A percentile compares a stretch with the other conserved stretches of the same genome.
Conservation (phyloP, 2,888 invertebrate genomes). For the Caenorhabditis sp. region DNA sequence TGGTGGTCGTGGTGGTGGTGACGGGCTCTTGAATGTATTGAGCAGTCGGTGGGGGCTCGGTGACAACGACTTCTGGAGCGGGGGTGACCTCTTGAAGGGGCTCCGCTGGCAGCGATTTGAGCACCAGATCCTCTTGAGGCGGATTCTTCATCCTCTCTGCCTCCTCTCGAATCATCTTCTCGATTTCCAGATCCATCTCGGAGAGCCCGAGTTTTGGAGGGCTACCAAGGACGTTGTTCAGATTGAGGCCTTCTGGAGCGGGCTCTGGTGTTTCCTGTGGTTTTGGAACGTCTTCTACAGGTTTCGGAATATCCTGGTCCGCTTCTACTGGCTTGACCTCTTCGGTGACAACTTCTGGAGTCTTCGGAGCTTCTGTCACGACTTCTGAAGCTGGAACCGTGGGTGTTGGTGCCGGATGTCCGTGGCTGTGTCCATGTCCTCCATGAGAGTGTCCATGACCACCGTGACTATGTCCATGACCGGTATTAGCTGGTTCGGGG, state of each 20-base stretch:
- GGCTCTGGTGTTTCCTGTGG: background rate
- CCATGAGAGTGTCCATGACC: constrained; percentile 68
- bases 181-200: constrained; percentile 24
- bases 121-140: background rate
- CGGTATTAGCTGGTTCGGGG: constrained; percentile 64
- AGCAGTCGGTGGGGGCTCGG: constrained; percentile 14
- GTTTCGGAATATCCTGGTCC: background rate
- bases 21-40: constrained; percentile 8
- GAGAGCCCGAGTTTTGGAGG: constrained; percentile 6
- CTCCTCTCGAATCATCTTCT: constrained; percentile 13
- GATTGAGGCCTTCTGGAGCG: constrained; percentile 23
- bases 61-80: constrained; percentile 7
- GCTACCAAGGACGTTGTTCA: constrained; percentile 52
- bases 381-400: constrained; percentile 11
- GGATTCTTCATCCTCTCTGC: background rate
- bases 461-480: constrained; percentile 74
- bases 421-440: constrained; percentile 60
- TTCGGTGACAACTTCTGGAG: constrained; percentile 7
- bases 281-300: constrained; percentile 8
- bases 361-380: background rate
- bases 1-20: background rate
- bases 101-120: constrained; percentile 6
- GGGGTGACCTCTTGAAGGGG: background rate
- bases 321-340: too few species aligned
- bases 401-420: constrained; percentile 45